Base-by-base conservation (phyloP, 1,140 invertebrate genomes). In the Elymnias hypermnestra region DNA sequence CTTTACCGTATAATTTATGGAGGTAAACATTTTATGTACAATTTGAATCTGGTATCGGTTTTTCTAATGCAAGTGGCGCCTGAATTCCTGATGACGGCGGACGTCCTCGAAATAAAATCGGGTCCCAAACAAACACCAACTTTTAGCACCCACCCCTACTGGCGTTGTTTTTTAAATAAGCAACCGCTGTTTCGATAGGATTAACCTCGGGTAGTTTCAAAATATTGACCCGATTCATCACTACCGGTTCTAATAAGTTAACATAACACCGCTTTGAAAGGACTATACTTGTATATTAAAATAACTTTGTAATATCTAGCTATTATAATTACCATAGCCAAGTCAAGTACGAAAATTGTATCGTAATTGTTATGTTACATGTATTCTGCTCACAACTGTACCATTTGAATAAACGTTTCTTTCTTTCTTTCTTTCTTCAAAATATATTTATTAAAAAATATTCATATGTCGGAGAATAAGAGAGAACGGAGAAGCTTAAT, bases 41-140 rank as follows among this genome's bases (percentile, higher is more conserved):
- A 76, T 76, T 72, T 56, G 73, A 73, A 72, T 70, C 62, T 65
- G 57, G 59, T 84, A 82, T 82, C 73, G 71, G 61, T 60, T 67
- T 66, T 69, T 73, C 69, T 83, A 82, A 82, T 83, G 77, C 45
- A 28, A 61, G 49, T 74, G 81, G 81, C 81, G 81, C 81, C 81
- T 73, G 45, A 49, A 72, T 70, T 67, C 72, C 68, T 66, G 63
- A 23, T 46, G 54, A 36, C 46, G 60, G 55, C 75, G 66, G 64
- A 74, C 60, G 64, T 76, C 64, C 59, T n/a, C n/a, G n/a, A 43
- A 58, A 64, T 78, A 71, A 77, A 81, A 72, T 60, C 69, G 57
- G 40, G 75, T 69, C 70, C 70, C 72, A 59, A 73, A 74, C 63
- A 73, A 83, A 81, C 74, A 76, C 46, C 36, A 71, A 71, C 51